Base-by-base conservation (phyloP, 2,113 vertebrate species). In the Elgaria multicarinata region DNA sequence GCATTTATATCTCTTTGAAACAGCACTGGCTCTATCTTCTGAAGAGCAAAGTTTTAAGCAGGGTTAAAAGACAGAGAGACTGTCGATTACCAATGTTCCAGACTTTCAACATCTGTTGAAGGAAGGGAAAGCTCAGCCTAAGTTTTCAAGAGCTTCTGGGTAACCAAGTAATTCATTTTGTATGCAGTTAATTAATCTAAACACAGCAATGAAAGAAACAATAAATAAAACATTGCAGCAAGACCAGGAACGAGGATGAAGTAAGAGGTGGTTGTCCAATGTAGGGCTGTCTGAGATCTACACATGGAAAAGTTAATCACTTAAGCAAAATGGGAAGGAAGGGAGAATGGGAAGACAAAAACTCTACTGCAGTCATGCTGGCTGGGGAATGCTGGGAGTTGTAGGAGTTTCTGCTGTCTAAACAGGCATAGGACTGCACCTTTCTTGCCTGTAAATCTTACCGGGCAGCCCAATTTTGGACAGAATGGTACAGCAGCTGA, bases 171-270 rank as follows among this genome's bases (percentile, higher is more conserved):
- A 93, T 89, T 93, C 1, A 50, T 90, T 89, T 88, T 86, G 24
- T 75, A 55, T 87, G 66, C 14, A 91, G 92, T 87, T 90, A 91
- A 75, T 87, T 84, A 93, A 83, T n/a, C 80, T 10, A 28, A 90
- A 83, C 8, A 74, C 88, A 89, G 66, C 1, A 20, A 44, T 86
- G 88, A 93, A 92, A 72, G 1, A 87, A 87, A 86, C 3, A 12
- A 55, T 90, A 89, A 95, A 90, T 91, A 87, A 95, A 92, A 91
- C 62, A 80, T 18, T 89, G 94, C 92, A 0, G 20, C 78, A 1
- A 92, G 83, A 79, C 85, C 7, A 91, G 64, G 36, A 93, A 46
- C 53, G 50, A 46, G 33, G 67, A 89, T 91, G 86, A 53, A 80
- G 90, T 5, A 1, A 2, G 78, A 80, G 33, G 20, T 80, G 66